Evolutionary conservation across 2,888 invertebrate genomes (phyloP).

Genomic region (Callosobruchus maculatus): DNA sequence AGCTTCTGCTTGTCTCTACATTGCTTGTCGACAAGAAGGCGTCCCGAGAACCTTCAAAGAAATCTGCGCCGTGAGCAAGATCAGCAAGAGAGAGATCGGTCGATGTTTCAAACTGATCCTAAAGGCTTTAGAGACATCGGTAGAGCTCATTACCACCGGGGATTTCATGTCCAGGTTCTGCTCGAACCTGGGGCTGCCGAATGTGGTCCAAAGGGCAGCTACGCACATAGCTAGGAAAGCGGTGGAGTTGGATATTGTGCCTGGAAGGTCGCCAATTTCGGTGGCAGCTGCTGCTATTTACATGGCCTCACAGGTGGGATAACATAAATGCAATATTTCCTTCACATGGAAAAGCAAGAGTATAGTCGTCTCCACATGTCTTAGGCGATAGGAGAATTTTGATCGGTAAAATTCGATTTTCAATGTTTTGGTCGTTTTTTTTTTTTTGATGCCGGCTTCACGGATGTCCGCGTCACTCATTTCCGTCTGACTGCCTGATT

Average conservation of each 20-base stretch:
- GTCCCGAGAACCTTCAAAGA: constrained; percentile 99
- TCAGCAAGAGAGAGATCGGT: constrained; percentile 98
- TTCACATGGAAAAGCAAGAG: too few relatives aligned
- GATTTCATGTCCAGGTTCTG: constrained; percentile 99
- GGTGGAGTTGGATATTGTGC: constrained; percentile 94
- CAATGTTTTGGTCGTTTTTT: too few relatives aligned
- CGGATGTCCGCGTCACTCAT: too few relatives aligned
- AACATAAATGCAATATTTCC: not conserved
- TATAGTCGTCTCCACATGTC: too few relatives aligned
- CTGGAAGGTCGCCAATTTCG: constrained; percentile 96
- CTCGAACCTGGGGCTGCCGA: constrained; percentile 87
- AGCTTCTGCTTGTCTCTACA: constrained; percentile 97
- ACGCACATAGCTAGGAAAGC: constrained; percentile 96
- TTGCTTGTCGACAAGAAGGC: constrained; percentile 97
- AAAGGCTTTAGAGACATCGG: constrained; percentile 93
- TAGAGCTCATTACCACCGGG: constrained; percentile 95
- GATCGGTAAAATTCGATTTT: too few relatives aligned
- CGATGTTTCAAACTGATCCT: constrained; percentile 96
- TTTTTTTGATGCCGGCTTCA: too few relatives aligned
- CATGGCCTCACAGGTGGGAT: constrained; percentile 84
- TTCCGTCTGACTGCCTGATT: too few relatives aligned
- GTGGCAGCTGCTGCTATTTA: constrained; percentile 99
- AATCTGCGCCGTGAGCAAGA: constrained; percentile 98
- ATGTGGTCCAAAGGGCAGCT: constrained; percentile 88
- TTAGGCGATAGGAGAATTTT: too few relatives aligned